phyloP scores from a whole-genome alignment of 2,797 vertebrate genomes.

The Phataginus tetradactyla region DNA sequence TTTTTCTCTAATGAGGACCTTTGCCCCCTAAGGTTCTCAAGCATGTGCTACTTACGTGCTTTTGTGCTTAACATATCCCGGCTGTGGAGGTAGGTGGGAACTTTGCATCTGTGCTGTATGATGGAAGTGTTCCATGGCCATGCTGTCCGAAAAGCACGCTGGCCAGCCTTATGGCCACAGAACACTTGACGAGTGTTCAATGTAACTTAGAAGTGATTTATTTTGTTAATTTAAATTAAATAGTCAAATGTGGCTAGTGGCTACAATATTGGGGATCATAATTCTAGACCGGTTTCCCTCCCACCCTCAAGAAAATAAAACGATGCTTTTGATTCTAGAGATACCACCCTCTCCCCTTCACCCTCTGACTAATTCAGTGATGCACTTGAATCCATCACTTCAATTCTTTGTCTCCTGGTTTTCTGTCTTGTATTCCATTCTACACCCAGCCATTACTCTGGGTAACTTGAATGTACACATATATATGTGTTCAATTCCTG shows the following conservation, averaged over 20 bases:
- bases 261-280: background rate
- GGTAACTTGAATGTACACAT: background rate
- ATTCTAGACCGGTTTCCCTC: background rate
- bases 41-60: too few relatives aligned
- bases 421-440: background rate
- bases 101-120: background rate
- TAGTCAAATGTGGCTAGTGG: background rate
- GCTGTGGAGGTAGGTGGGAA: background rate
- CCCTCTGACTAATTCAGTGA: background rate
- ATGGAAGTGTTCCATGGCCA: background rate
- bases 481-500: background rate
- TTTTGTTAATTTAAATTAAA: background rate
- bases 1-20: background rate
- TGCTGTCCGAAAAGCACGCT: too few relatives aligned
- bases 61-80: background rate
- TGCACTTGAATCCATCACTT: background rate
- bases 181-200: background rate
- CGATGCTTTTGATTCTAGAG: background rate
- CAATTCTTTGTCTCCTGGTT: background rate
- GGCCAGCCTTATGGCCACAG: background rate
- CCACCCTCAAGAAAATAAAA: background rate
- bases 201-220: background rate
- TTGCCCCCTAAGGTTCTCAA: background rate
- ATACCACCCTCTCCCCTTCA: background rate
- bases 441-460: background rate